phyloP scores from a whole-genome alignment of 1,140 invertebrate species.

The Drosophila paulistorum region DNA sequence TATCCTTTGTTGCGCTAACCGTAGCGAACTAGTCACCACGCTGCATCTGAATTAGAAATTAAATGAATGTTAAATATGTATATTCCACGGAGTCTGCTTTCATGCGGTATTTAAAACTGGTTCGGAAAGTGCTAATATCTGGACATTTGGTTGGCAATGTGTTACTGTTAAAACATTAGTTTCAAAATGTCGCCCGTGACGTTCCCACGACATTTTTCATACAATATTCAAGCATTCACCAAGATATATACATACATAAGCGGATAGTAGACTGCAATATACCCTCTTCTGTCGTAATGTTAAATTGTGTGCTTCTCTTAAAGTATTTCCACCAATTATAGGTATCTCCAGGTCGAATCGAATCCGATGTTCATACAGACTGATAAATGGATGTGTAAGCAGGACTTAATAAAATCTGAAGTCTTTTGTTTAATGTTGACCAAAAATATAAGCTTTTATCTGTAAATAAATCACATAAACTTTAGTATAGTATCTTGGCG shows the following conservation, averaged over 20 bases:
- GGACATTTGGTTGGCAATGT: conserved; percentile 24
- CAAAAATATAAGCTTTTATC: too few species aligned
- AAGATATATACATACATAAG: background rate
- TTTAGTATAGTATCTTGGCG: background rate
- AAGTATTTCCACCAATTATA: too few species aligned
- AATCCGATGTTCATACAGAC: too few species aligned
- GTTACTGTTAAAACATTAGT: conserved; percentile 40
- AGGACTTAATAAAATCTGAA: too few species aligned
- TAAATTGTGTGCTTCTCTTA: background rate
- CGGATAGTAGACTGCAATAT: background rate
- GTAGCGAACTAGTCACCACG: conserved; percentile 51
- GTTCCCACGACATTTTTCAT: conserved; percentile 71
- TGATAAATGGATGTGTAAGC: too few species aligned
- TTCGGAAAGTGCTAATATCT: conserved; percentile 2
- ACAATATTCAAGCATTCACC: background rate
- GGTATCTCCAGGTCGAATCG: too few species aligned
- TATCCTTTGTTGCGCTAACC: conserved; percentile 56
- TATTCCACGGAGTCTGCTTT: conserved; percentile 4
- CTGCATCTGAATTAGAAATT: conserved; percentile 81
- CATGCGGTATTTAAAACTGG: conserved; percentile 1
- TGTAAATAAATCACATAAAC: background rate
- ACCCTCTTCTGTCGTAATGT: background rate
- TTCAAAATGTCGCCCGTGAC: conserved; percentile 42
- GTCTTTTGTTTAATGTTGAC: too few species aligned
- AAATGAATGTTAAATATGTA: conserved; percentile 47